Evolutionary conservation across 2,113 vertebrate genomes (phyloP).

Genomic region (Agelaius tricolor): DNA sequence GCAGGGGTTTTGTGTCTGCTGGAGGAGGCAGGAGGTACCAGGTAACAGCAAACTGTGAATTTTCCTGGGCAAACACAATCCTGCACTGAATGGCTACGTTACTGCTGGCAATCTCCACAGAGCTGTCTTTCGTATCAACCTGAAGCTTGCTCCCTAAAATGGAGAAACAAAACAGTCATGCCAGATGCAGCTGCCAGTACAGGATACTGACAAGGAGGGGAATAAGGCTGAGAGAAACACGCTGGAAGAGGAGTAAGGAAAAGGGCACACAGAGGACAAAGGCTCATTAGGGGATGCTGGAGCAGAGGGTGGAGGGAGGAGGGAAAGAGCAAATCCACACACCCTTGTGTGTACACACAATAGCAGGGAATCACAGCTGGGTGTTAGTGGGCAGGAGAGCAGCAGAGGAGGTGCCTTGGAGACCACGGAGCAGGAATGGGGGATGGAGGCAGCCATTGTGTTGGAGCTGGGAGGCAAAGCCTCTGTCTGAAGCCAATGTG

Average conservation of each 20-base stretch:
- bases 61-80: neutral
- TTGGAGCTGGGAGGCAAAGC: neutral
- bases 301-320: neutral
- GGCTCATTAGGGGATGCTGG: neutral
- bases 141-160: conserved; percentile 66
- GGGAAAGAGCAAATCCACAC: neutral
- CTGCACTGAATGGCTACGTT: conserved; percentile 46
- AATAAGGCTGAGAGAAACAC: neutral
- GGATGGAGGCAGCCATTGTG: neutral
- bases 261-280: neutral
- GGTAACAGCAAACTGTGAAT: conserved; percentile 18
- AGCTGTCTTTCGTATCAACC: neutral
- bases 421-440: accelerated
- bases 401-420: neutral
- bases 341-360: neutral
- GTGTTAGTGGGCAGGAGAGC: neutral
- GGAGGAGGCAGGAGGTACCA: conserved; percentile 62
- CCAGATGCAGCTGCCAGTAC: neutral
- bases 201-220: neutral
- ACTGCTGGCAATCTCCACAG: neutral
- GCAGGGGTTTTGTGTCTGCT: neutral
- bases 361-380: neutral
- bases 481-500: neutral
- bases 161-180: neutral
- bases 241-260: neutral